Evolutionary conservation across 2,797 vertebrate genomes (phyloP), one percentile per base, ranked within the genome.

Genomic region (Urocyon cinereoargenteus): DNA sequence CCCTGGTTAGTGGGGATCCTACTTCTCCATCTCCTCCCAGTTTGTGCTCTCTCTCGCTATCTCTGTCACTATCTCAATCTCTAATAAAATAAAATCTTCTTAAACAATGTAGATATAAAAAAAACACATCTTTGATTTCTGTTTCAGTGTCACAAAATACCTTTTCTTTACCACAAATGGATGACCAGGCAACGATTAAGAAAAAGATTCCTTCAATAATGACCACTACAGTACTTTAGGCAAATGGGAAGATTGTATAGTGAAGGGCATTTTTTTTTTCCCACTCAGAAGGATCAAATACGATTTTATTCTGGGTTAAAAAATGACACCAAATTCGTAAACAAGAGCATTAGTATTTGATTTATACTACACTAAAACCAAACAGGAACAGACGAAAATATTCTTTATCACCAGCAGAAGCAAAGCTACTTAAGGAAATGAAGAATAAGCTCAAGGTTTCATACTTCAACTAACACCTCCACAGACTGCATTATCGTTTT

Each of bases 391-490:
- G 12, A 11, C 75, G 57, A 87, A 81, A 94, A 91, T 59, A 81
- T 57, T 93, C 49, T 90, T 88, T 49, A 79, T 59, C n/a, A 21
- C 75, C 87, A 86, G 55, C 75, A 86, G 94, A 93, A 88, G 53
- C 81, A 92, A 93, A 95, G 91, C 84, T 26, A 96, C 81, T 84
- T 59, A 91, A 53, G 57, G 34, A 95, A 97, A 92, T 77, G 18
- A 57, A 34, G 45, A 73, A 91, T 57, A 73, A 93, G 49, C 64
- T 96, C 57, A 94, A 68, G 90, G 59, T 95, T 83, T 94, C 94
- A 86, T 94, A 96, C 89, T 82, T 96, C 66, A 90, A 45, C n/a
- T 92, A 92, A 98, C 75, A 94, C 92, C 90, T 96, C 93, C 82
- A 87, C 59, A 95, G 93, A 73, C 31, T 78, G 53, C 68, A 88